Conservation (phyloP, 2,888 invertebrate species). For the Apoda limacodes region DNA sequence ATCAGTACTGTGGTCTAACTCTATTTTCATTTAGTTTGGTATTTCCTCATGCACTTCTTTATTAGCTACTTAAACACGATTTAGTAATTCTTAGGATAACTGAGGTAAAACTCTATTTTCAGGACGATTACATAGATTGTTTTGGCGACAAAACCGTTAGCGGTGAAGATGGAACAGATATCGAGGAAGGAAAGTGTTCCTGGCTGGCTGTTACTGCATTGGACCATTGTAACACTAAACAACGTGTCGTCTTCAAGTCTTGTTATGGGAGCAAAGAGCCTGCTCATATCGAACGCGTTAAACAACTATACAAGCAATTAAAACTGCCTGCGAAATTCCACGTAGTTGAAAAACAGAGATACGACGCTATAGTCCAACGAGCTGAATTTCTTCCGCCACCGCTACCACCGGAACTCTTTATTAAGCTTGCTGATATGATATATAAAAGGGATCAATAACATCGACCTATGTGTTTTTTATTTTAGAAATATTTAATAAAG, state of each 20-base stretch:
- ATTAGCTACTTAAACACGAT: no score
- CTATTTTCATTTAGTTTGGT: no score
- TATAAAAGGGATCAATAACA: constrained; percentile 45
- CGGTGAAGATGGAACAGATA: constrained; percentile 91
- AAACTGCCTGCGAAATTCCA: constrained; percentile 76
- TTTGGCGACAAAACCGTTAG: constrained; percentile 84
- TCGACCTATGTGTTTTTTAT: no score
- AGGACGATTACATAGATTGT: constrained; percentile 90
- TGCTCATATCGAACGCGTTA: constrained; percentile 65
- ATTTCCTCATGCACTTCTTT: no score
- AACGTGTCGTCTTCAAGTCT: constrained; percentile 64
- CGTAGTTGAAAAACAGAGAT: constrained; percentile 1
- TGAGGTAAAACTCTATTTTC: no score
- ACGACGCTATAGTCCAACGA: neutral
- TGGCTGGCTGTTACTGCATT: constrained; percentile 91
- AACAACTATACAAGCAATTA: constrained; percentile 67
- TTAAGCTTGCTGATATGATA: constrained; percentile 60
- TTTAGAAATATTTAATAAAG: no score
- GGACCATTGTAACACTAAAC: constrained; percentile 74
- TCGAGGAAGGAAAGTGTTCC: constrained; percentile 93
- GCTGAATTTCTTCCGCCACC: neutral
- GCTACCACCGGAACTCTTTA: neutral
- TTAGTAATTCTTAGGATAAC: neutral
- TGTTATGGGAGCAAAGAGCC: constrained; percentile 78
- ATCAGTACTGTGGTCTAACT: no score